Conservation (phyloP, 2,888 invertebrate genomes). For the Drosophila histrio region DNA sequence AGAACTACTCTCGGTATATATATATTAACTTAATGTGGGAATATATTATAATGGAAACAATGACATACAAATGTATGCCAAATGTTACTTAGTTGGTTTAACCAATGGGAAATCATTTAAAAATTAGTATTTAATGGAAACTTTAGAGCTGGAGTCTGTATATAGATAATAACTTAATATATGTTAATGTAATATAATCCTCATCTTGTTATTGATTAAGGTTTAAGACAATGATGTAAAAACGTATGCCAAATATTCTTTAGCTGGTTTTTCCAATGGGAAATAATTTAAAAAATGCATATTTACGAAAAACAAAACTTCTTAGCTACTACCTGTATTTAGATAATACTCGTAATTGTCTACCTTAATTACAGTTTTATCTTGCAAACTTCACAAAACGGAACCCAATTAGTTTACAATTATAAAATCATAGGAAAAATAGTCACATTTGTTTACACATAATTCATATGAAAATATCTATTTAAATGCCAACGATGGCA, state of each 20-base stretch:
- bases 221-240: not conserved
- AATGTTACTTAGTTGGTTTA: too few species aligned
- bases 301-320: too few species aligned
- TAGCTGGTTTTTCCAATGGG: not conserved
- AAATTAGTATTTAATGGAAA: too few species aligned
- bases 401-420: not conserved
- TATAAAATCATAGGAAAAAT: conserved; percentile 1
- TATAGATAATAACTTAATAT: conserved; percentile 32
- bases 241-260: conserved; percentile 1
- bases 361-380: too few species aligned
- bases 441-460: not conserved
- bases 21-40: too few species aligned
- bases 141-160: too few species aligned
- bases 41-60: too few species aligned
- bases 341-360: too few species aligned
- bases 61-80: too few species aligned
- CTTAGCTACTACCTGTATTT: too few species aligned
- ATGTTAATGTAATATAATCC: conserved; percentile 16
- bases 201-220: not conserved
- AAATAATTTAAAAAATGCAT: not conserved
- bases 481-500: conserved; percentile 20
- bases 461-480: conserved; percentile 42
- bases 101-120: too few species aligned
- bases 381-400: not conserved
- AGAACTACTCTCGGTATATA: too few species aligned